These are phyloP conservation scores for Peromyscus eremicus DNA, from an alignment of 2,797 vertebrate species.

Conservation along the genomic window DNA sequence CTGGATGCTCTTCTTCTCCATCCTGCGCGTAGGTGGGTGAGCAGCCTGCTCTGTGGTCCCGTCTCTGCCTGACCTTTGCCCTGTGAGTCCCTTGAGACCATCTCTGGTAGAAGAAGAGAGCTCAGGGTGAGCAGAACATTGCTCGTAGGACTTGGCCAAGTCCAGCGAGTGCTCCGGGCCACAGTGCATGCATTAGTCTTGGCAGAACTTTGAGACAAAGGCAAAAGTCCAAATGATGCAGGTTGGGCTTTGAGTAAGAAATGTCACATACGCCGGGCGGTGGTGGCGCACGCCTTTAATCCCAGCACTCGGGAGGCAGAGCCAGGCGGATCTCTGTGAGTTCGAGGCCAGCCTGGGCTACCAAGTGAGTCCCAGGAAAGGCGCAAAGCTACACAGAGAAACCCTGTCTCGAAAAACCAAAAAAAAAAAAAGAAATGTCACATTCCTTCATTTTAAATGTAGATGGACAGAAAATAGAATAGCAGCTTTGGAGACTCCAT, in stretches of 20 bases:
- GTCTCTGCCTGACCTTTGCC: not conserved
- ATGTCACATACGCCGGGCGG: too few species aligned
- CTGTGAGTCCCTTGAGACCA: accelerated
- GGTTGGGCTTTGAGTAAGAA: not conserved
- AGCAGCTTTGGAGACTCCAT: not conserved
- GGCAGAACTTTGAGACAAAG: not conserved
- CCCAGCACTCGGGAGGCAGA: too few species aligned
- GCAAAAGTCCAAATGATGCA: not conserved
- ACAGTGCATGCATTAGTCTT: accelerated
- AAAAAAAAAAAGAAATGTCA: too few species aligned
- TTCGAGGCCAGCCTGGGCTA: too few species aligned
- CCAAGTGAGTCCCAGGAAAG: too few species aligned
- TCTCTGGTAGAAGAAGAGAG: not conserved
- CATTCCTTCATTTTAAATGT: not conserved
- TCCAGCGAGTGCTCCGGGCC: not conserved
- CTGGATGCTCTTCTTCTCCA: conserved; percentile 99
- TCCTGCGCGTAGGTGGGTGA: conserved; percentile 94
- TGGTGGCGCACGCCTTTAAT: too few species aligned
- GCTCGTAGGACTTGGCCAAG: accelerated
- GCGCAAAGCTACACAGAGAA: too few species aligned
- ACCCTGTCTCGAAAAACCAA: too few species aligned
- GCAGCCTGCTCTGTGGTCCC: accelerated
- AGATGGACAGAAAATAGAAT: not conserved
- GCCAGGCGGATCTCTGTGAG: too few species aligned
- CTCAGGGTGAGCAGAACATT: accelerated